Conservation (phyloP, 2,797 vertebrate genomes). For the Ispidina picta region DNA sequence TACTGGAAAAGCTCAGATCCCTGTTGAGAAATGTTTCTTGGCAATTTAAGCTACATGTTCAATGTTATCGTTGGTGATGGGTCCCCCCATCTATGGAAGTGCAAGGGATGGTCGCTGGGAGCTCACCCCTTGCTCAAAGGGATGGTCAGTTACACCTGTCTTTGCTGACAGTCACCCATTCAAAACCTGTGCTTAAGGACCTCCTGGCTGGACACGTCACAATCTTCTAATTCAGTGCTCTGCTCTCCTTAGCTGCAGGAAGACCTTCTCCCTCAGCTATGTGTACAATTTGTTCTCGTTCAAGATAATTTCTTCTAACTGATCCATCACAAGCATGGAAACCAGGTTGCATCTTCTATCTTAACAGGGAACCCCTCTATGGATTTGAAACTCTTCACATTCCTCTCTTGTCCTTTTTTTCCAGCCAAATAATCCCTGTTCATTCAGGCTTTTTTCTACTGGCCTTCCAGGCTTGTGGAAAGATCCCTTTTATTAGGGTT, state of each 20-base stretch:
- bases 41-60: not conserved
- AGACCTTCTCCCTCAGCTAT: not conserved
- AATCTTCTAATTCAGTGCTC: not conserved
- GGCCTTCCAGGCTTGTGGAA: not conserved
- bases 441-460: not conserved
- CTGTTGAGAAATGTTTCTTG: not conserved
- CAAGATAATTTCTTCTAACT: not conserved
- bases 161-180: not conserved
- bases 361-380: not conserved
- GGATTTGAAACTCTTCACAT: not conserved
- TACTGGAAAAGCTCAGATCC: not conserved
- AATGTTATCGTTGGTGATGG: not conserved
- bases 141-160: not conserved
- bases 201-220: not conserved
- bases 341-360: not conserved
- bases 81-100: not conserved
- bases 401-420: not conserved
- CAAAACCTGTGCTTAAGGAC: not conserved
- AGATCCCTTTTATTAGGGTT: not conserved
- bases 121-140: not conserved
- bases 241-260: not conserved
- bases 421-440: not conserved
- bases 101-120: not conserved
- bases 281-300: not conserved
- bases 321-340: not conserved